Base-by-base conservation (phyloP, 2,888 invertebrate genomes). In the Troilus luridus region DNA sequence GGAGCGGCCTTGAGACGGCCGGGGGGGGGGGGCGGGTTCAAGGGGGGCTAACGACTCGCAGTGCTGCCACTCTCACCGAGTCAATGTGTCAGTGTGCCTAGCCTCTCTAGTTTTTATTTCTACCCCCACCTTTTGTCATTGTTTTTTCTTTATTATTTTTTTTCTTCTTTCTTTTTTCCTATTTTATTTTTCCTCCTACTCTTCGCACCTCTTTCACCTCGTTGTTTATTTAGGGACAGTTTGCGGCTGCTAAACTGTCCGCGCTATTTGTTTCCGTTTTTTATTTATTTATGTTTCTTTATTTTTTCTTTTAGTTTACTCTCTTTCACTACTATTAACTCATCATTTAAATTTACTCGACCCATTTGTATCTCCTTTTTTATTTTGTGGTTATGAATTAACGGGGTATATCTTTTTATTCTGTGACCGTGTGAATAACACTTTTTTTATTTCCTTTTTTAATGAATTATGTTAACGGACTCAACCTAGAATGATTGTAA, bases 21-120 rank as follows among this genome's bases (percentile, higher is more conserved):
- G 88, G 24, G 88, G 58, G 62, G 88, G 90, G 90, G 67, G 54
- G 72, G 24, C 56, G 60, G 90, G 90, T 90, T 81, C 77, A 77
- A 90, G 90, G 81, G 89, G 90, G 90, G 19, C 90, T 81, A 90
- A 90, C 77, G 90, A 90, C 77, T 77, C 90, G 77, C 77, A 90
- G 81, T 24, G 77, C 72, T 90, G 77, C 90, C 77, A 81, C 90
- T 90, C 90, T 89, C 41, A 89, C 89, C 89, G 56, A 64, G 60
- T 89, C 89, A 89, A 62, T 64, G 89, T 89, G 89, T 89, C 89
- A 89, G 62, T 64, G 89, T 89, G 89, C 89, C 85, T 89, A 89
- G 89, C 64, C 54, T 89, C 62, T 64, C 89, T 89, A 89, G 89
- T 89, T 89, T 89, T 89, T 89, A 89, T 89, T 89, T 89, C 89